Evolutionary conservation across 2,113 vertebrate species (phyloP), one percentile per base, ranked within the genome.

Genomic region (Willisornis vidua): DNA sequence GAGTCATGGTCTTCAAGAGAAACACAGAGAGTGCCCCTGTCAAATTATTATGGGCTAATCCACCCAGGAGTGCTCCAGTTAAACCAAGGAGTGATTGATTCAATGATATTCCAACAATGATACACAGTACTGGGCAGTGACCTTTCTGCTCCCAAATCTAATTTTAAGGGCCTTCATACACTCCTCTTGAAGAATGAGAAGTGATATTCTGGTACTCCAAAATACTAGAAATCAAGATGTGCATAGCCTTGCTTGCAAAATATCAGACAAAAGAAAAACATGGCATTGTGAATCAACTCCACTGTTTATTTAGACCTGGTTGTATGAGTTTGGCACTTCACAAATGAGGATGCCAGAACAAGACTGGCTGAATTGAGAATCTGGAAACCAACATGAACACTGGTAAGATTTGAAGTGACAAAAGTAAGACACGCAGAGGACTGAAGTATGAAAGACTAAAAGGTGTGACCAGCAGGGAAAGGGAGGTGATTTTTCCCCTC

Each of bases 271-370:
- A 41, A 33, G 6, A 28, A 48, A 61, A 51, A 9, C 35, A 3
- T 26, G 3, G 7, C 15, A 35, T 14, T 4, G 1, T 0, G 1
- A n/a, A 19, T 79, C 25, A 58, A 9, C 48, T n/a, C 13, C 37
- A 10, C 1, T 14, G 48, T 25, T 87, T 48, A n/a, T 37, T 81
- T 62, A 18, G 43, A 43, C 26, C 59, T 13, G 25, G 10, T 0
- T 43, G 31, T 14, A 3, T 37, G 22, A 54, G 43, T 81, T 55
- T 25, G n/a, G 29, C 19, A 45, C 23, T 54, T 55, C 6, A 26
- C 33, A 71, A 78, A 31, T 18, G 11, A 48, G 19, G 35, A 66
- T 12, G 31, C 13, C 54, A 52, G n/a, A 93, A 83, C 19, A 63
- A 61, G 37, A 20, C 28, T 80, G 24, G 25, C 4, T 43, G 48